Conservation (phyloP, 2,888 invertebrate species). For the Eupithecia insigniata region DNA sequence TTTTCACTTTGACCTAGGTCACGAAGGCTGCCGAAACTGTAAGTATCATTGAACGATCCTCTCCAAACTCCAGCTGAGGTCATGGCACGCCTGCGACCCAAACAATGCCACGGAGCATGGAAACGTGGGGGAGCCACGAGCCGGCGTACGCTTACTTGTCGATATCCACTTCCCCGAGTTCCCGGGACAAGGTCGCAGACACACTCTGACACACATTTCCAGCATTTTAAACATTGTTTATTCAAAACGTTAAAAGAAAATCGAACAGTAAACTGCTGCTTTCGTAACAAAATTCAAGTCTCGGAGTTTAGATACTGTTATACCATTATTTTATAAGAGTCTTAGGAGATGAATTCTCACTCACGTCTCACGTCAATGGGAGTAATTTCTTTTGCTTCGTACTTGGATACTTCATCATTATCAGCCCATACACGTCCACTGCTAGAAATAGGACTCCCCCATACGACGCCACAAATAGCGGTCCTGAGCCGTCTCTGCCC, state of each 20-base stretch:
- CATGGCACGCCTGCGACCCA: slow-evolving; percentile 1
- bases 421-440: too few species aligned
- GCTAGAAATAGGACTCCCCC: too few species aligned
- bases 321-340: neutral
- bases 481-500: too few species aligned
- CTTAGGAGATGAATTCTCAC: neutral
- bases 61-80: slow-evolving; percentile 14
- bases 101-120: slow-evolving; percentile 11
- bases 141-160: slow-evolving; percentile 51
- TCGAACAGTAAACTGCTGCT: slow-evolving; percentile 5
- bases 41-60: slow-evolving; percentile 1
- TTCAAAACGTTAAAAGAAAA: slow-evolving; percentile 11
- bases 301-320: neutral
- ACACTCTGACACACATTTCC: slow-evolving; percentile 56
- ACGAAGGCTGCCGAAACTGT: neutral
- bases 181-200: slow-evolving; percentile 62
- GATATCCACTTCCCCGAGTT: slow-evolving; percentile 54
- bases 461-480: too few species aligned
- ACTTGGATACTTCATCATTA: too few species aligned
- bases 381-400: neutral
- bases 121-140: slow-evolving; percentile 24
- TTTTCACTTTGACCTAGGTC: slow-evolving; percentile 16
- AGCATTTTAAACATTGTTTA: slow-evolving; percentile 18
- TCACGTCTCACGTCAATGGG: neutral
- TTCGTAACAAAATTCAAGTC: neutral